Evolutionary conservation across 2,797 vertebrate genomes (phyloP).

Genomic region (Siniperca scherzeri): DNA sequence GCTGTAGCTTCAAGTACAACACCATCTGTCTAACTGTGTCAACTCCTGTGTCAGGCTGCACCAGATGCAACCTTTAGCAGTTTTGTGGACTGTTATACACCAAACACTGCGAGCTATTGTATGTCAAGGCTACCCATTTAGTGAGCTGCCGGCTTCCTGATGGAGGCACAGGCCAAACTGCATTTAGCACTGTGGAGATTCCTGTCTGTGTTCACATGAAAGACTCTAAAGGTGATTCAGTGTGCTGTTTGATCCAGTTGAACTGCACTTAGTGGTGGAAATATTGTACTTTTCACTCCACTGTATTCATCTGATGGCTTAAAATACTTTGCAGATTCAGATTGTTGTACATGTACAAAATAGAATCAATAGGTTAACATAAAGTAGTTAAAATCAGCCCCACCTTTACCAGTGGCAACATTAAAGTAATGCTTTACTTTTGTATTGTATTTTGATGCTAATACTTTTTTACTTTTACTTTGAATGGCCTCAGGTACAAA

Average conservation of each 20-base stretch:
- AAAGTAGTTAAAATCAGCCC: too few species aligned
- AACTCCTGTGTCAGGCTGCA: constrained; percentile 45
- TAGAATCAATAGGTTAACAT: background rate
- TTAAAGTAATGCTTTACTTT: too few species aligned
- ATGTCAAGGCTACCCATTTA: background rate
- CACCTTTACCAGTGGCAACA: too few species aligned
- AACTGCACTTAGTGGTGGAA: background rate
- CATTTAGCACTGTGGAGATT: background rate
- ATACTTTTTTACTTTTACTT: too few species aligned
- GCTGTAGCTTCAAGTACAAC: constrained; percentile 25
- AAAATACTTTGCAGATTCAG: background rate
- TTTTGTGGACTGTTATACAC: constrained; percentile 14
- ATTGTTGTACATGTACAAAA: background rate
- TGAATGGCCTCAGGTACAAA: background rate
- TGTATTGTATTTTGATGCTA: too few species aligned
- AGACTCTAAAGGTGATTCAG: background rate
- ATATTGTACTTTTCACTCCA: background rate
- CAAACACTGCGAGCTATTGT: constrained; percentile 5
- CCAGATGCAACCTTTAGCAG: constrained; percentile 37
- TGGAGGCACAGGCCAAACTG: background rate
- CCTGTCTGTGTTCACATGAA: background rate
- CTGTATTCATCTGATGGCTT: background rate
- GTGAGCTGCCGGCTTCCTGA: constrained; percentile 2
- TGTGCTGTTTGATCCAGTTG: background rate
- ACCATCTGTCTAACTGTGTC: constrained; percentile 57